These are phyloP conservation scores for Hormaphis cornu DNA, from an alignment of 1,140 invertebrate genomes.

Conservation along the genomic window DNA sequence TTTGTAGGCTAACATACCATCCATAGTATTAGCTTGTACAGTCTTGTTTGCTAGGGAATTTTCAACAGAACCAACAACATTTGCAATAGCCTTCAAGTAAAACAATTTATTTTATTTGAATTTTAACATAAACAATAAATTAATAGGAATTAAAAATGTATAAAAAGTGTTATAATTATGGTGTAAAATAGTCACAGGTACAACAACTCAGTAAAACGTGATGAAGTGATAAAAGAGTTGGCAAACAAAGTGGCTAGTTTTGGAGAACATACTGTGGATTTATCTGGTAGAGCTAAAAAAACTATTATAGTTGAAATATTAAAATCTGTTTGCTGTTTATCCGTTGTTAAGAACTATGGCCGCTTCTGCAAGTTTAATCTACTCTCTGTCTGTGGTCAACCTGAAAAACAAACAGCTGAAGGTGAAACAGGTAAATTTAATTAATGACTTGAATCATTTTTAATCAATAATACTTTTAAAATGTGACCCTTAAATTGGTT, in stretches of 20 bases:
- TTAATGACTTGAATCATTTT: no score
- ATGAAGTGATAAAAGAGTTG: slow-evolving; percentile 58
- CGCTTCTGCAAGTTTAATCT: slow-evolving; percentile 63
- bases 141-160: no score
- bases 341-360: slow-evolving; percentile 56
- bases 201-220: slow-evolving; percentile 61
- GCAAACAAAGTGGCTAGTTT: slow-evolving; percentile 57
- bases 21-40: slow-evolving; percentile 58
- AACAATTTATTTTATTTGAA: slow-evolving; percentile 28
- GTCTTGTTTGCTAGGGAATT: slow-evolving; percentile 65
- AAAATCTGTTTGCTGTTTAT: slow-evolving; percentile 54
- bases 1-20: slow-evolving; percentile 53
- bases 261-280: slow-evolving; percentile 59
- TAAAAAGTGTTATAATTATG: no score
- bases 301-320: slow-evolving; percentile 71
- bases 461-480: no score
- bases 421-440: slow-evolving; percentile 19
- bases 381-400: slow-evolving; percentile 44
- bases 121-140: neutral
- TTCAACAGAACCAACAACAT: slow-evolving; percentile 58
- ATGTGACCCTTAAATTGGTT: no score
- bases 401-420: slow-evolving; percentile 22
- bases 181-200: slow-evolving; percentile 51
- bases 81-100: slow-evolving; percentile 66
- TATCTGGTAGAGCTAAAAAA: slow-evolving; percentile 60